Percentiles rank a stretch among this genome's conserved stretches.
Conservation (phyloP, 1,140 invertebrate genomes). For the Hyles euphorbiae region DNA sequence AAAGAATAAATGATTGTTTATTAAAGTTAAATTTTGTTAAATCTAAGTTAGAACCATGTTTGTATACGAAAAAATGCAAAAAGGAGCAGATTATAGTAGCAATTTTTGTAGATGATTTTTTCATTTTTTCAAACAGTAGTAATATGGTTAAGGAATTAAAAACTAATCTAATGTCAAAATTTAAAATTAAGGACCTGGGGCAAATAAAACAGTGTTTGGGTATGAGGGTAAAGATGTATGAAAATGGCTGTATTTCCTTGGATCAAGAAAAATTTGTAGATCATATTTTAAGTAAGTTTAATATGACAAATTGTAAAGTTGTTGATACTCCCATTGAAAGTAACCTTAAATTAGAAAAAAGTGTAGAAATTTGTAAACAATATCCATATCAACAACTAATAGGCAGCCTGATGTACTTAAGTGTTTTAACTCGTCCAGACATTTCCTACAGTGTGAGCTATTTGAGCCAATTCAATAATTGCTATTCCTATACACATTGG, state of each 20-base stretch:
- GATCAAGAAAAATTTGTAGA: conserved; percentile 27
- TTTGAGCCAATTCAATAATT: conserved; percentile 23
- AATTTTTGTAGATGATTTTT: conserved; percentile 52
- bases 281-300: conserved; percentile 24
- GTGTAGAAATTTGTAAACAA: conserved; percentile 3
- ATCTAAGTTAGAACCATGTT: conserved; percentile 40
- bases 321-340: conserved; percentile 18
- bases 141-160: conserved; percentile 13
- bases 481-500: conserved; percentile 12
- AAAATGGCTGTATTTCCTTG: conserved; percentile 17
- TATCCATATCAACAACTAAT: conserved; percentile 20
- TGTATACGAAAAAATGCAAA: conserved; percentile 33
- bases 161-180: conserved; percentile 19
- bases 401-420: conserved; percentile 22
- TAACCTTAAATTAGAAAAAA: conserved; percentile 20
- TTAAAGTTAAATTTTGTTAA: conserved; percentile 25
- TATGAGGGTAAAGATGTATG: conserved; percentile 19
- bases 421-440: conserved; percentile 21
- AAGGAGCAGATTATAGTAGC: conserved; percentile 29
- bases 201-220: conserved; percentile 33
- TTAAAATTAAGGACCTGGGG: conserved; percentile 16
- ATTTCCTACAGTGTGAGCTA: conserved; percentile 17
- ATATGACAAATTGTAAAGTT: conserved; percentile 16
- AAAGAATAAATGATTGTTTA: conserved; percentile 29
- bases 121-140: conserved; percentile 38